Base-by-base conservation (phyloP, 2,888 invertebrate genomes). In the Harpalus rubripes region DNA sequence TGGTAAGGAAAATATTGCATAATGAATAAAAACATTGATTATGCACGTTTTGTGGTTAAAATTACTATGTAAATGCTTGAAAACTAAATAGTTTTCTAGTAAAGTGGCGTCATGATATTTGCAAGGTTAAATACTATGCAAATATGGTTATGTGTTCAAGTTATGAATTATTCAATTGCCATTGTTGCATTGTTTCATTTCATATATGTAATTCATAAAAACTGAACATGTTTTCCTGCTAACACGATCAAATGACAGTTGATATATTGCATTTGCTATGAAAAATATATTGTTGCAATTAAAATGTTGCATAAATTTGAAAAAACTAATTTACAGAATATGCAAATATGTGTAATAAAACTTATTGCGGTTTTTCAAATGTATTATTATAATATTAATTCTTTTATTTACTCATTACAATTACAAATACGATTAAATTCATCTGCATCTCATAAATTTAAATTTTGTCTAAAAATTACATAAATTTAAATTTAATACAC, bases 141-240 rank as follows among this genome's bases (percentile, higher is more conserved):
- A 61, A 61, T 61, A 61, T 61, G 59, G 59, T 61, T 18, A 61
- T 61, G 59, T 61, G 59, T 16, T 61, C 16, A 61, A 18, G 59
- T 61, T 61, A 61, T 61, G 59, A 61, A 61, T 61, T 61, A 61
- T 61, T 61, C 59, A 61, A 61, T 61, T 61, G 59, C 18, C 8
- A 61, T 61, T 61, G 59, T 61, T 61, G 15, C 18, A 61, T 61
- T 61, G 59, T 61, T 61, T 61, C 22, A 61, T 16, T 61, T 61
- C 59, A 61, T 61, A 56, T n/a, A 61, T 8, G 59, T 52, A 12
- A 52, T 52, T 52, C 44, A 52, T 52, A 52, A 52, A 52, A 52
- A 52, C 44, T 52, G 0, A 12, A 52, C 12, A 52, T 52, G 44
- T 52, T 52, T 52, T 52, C 44, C 44, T 4, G 44, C 3, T 52